Evolutionary conservation across 2,797 vertebrate genomes (phyloP).

Genomic region (Lithobates sylvaticus): DNA sequence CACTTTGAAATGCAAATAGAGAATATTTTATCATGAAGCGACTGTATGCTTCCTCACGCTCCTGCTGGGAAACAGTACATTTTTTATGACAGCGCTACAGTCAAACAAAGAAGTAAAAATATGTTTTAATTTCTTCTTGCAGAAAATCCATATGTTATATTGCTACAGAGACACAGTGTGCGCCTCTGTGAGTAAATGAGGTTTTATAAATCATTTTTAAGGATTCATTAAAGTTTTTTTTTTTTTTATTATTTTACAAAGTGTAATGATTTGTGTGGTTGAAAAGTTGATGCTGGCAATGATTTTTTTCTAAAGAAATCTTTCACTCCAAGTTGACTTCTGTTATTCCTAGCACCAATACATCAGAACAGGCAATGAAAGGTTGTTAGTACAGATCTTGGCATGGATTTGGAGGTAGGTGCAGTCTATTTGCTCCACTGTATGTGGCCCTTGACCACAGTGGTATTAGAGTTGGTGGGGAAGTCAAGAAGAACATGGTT

Average conservation of each 20-base stretch:
- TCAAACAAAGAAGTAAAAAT: conserved; percentile 47
- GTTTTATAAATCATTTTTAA: conserved; percentile 18
- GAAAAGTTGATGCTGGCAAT: not conserved
- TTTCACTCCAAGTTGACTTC: not conserved
- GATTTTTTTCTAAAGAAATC: not conserved
- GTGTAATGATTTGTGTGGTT: conserved; percentile 7
- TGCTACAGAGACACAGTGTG: conserved; percentile 5
- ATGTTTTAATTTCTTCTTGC: conserved; percentile 44
- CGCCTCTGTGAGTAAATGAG: conserved; percentile 26
- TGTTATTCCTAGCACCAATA: not conserved
- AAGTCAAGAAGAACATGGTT: too few species aligned
- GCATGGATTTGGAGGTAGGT: too few species aligned
- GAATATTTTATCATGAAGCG: conserved; percentile 47
- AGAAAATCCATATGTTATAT: conserved; percentile 49
- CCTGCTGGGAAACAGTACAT: conserved; percentile 27
- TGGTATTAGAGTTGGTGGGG: too few species aligned
- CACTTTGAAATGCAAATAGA: conserved; percentile 55
- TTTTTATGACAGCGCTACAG: conserved; percentile 28
- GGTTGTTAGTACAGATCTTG: too few species aligned
- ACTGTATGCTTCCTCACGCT: conserved; percentile 42
- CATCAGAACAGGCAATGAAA: not conserved
- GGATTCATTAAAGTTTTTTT: conserved; percentile 18
- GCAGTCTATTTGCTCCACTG: too few species aligned
- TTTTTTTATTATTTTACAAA: conserved; percentile 16
- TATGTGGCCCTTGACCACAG: too few species aligned